Evolutionary conservation across 2,888 invertebrate genomes (phyloP).

Genomic region (Sphaerophoria rueppellii): DNA sequence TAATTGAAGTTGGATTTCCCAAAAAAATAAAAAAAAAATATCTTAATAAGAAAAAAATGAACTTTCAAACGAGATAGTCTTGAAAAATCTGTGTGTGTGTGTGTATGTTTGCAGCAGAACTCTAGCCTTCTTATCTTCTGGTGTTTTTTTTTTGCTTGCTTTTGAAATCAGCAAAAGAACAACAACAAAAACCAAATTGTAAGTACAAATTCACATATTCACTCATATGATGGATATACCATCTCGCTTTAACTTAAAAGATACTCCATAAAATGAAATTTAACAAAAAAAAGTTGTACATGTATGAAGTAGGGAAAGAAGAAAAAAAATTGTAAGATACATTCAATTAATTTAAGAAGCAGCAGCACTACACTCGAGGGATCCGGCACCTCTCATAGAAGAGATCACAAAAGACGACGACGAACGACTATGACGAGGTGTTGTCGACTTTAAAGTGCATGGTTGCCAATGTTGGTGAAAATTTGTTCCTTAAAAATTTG

Average conservation of each 20-base stretch:
- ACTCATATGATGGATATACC: constrained; percentile 52
- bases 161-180: no score
- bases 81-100: constrained; percentile 26
- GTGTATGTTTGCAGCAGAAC: neutral
- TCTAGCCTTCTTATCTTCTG: constrained; percentile 49
- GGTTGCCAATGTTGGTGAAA: neutral
- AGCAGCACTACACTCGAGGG: constrained; percentile 56
- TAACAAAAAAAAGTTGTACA: neutral
- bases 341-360: constrained; percentile 73
- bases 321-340: constrained; percentile 54
- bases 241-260: constrained; percentile 35
- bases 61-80: constrained; percentile 26
- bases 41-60: constrained; percentile 19
- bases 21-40: constrained; percentile 20
- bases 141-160: constrained; percentile 7
- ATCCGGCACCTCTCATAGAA: constrained; percentile 66
- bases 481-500: neutral
- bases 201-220: constrained; percentile 56
- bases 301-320: neutral
- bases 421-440: neutral
- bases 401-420: constrained; percentile 63
- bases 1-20: constrained; percentile 55
- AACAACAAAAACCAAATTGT: constrained; percentile 45
- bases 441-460: neutral
- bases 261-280: constrained; percentile 36